Evolutionary conservation across 2,113 vertebrate genomes (phyloP).

Genomic region (Ceyx margarethae): DNA sequence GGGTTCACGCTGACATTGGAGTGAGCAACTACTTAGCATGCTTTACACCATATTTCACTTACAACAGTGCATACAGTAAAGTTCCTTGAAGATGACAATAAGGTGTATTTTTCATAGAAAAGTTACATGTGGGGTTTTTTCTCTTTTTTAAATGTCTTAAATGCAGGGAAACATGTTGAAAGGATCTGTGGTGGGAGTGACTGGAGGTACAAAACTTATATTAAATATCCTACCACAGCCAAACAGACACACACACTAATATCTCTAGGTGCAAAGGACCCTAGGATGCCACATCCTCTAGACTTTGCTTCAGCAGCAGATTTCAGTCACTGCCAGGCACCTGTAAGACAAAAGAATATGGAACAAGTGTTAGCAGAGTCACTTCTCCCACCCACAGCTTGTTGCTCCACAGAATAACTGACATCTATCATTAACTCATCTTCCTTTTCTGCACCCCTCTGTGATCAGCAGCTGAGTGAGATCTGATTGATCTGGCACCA

Average conservation of each 20-base stretch:
- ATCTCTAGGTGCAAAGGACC: background rate
- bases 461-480: background rate
- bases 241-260: slow-evolving; percentile 33
- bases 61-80: background rate
- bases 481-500: background rate
- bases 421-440: background rate
- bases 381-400: background rate
- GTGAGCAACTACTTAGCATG: background rate
- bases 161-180: background rate
- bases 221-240: slow-evolving; percentile 20
- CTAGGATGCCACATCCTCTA: background rate
- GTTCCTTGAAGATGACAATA: background rate
- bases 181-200: background rate
- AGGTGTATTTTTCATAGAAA: background rate
- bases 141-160: background rate
- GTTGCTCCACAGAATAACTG: background rate
- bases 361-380: background rate
- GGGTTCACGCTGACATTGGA: slow-evolving; percentile 19
- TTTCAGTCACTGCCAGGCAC: background rate
- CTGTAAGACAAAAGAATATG: slow-evolving; percentile 50
- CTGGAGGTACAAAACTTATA: background rate
- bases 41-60: slow-evolving; percentile 26
- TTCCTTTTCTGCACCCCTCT: background rate
- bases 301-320: background rate
- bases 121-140: background rate